Evolutionary conservation across 2,113 vertebrate species (phyloP).

Genomic region (Eulacestoma nigropectus): DNA sequence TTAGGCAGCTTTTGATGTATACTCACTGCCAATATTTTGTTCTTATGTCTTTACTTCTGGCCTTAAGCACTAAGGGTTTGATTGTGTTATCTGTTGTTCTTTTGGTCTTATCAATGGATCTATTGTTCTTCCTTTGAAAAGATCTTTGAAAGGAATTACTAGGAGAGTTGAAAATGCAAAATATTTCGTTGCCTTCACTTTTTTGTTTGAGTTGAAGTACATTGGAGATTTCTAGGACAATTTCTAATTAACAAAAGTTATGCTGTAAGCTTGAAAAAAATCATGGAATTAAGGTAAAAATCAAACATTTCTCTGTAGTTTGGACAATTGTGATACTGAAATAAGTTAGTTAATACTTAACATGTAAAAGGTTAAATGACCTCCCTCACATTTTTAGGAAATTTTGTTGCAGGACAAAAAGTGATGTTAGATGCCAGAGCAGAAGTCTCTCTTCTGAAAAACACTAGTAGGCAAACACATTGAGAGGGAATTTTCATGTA

Average conservation of each 20-base stretch:
- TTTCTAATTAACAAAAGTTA: neutral
- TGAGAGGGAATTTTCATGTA: neutral
- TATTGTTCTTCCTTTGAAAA: neutral
- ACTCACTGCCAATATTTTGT: neutral
- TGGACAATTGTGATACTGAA: neutral
- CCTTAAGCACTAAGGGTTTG: neutral
- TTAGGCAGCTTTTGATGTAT: neutral
- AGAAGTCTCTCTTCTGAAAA: neutral
- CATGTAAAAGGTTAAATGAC: neutral
- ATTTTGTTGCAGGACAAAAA: neutral
- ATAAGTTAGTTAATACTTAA: neutral
- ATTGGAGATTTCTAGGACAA: neutral
- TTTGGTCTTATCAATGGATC: neutral
- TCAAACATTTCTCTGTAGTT: neutral
- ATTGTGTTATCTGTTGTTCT: neutral
- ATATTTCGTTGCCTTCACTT: neutral
- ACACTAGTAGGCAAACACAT: neutral
- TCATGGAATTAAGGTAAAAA: neutral
- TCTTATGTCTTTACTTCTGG: neutral
- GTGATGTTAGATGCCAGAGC: neutral
- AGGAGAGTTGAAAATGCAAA: neutral
- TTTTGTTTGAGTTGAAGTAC: neutral
- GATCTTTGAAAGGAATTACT: neutral
- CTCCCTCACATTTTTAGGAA: neutral
- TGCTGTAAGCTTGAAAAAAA: neutral